Evolutionary conservation across 1,140 invertebrate genomes (phyloP), one percentile per base, ranked within the genome.

Genomic region (Drosophila oshimai): DNA sequence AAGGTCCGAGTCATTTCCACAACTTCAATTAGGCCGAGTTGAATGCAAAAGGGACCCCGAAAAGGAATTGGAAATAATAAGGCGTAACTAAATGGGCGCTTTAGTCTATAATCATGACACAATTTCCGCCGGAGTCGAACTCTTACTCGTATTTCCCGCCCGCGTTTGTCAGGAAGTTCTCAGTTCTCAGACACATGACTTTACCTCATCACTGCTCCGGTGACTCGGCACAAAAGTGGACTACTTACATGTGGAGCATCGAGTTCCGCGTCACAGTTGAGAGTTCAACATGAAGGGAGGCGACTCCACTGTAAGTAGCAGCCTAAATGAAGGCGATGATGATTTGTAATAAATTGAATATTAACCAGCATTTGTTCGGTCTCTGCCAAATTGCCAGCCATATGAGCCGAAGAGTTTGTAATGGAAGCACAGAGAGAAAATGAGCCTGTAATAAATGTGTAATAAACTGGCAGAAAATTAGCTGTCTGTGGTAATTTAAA

Each of bases 91-190:
- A 86, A 86, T 87, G 84, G 81, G 81, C 81, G 81, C 81, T 86
- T 87, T 87, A 86, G 81, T 86, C 81, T 86, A 86, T 86, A 86
- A 86, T 86, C 81, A 86, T 86, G 81, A 86, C 81, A 86, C 81
- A 87, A 86, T 86, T 86, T 86, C 81, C 81, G 80, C 74, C 74
- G 51, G 50, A 62, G 46, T 29, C 24, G 12, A 12, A 47, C 17
- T 47, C 18, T 15, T 36, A 12, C 22, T 34, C 47, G 18, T 37
- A 62, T 62, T 65, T 65, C 26, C 61, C 33, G 47, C 49, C 39
- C 26, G 64, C 41, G 70, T 76, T 61, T 44, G 65, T 77, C 80
- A 86, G 80, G 80, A 86, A 86, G 81, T 86, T 69, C 58, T 28
- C 41, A n/a, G n/a, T n/a, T 12, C 24, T 26, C 58, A 41, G 57